Conservation (phyloP, 2,113 vertebrate species). For the Parus major region DNA sequence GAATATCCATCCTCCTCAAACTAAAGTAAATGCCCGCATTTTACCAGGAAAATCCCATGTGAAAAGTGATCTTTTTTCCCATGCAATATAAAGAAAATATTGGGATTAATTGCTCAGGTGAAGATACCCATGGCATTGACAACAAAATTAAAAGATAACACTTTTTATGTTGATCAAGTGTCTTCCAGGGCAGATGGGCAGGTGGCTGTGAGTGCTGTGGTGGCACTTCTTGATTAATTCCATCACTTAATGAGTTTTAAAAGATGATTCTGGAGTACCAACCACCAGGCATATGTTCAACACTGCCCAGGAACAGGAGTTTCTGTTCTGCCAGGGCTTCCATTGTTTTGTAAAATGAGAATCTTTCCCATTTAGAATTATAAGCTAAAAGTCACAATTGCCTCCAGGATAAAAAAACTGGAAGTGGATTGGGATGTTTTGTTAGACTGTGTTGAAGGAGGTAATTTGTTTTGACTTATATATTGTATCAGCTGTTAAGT, state of each 20-base stretch:
- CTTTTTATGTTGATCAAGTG: not conserved
- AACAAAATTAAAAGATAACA: not conserved
- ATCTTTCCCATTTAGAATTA: not conserved
- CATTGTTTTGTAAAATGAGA: not conserved
- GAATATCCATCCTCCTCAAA: not conserved
- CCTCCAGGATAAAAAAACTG: not conserved
- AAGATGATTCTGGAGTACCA: not conserved
- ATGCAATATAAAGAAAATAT: not conserved
- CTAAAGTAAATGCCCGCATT: not conserved
- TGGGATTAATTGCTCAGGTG: not conserved
- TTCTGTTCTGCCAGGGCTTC: not conserved
- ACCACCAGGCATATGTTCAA: not conserved
- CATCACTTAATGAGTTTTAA: not conserved
- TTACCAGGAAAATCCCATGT: not conserved
- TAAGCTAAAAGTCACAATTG: not conserved
- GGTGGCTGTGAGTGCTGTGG: not conserved
- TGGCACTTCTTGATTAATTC: not conserved
- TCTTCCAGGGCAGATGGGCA: not conserved
- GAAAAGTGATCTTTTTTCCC: not conserved
- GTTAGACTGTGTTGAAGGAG: not conserved
- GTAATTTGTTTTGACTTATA: slow-evolving; percentile 47
- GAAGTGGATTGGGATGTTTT: not conserved
- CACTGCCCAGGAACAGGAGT: not conserved
- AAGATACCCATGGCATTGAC: not conserved
- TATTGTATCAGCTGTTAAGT: not conserved